Evolutionary conservation across 2,797 vertebrate genomes (phyloP).

Genomic region (Odontamblyopus rebecca): DNA sequence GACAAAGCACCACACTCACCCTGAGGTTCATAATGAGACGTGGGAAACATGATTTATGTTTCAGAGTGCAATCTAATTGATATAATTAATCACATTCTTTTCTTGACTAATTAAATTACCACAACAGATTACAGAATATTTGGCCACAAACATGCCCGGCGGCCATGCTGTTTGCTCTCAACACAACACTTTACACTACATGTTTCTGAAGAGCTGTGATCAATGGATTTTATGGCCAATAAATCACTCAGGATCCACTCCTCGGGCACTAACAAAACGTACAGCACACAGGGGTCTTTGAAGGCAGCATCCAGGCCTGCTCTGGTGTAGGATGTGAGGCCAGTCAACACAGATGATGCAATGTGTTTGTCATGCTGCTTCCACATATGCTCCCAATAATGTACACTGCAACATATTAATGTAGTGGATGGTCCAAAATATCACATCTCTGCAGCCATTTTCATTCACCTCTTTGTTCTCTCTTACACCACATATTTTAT

Average conservation of each 20-base stretch:
- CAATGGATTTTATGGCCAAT: slow-evolving; percentile 52
- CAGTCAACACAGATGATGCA: slow-evolving; percentile 30
- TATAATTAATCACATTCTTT: slow-evolving; percentile 75
- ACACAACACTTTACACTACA: slow-evolving; percentile 31
- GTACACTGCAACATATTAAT: slow-evolving; percentile 12
- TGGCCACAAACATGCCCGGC: slow-evolving; percentile 50
- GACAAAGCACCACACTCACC: slow-evolving; percentile 33
- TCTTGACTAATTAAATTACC: slow-evolving; percentile 74
- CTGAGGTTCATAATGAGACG: slow-evolving; percentile 64
- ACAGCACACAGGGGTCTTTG: slow-evolving; percentile 10
- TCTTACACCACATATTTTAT: not conserved
- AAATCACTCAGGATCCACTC: slow-evolving; percentile 44
- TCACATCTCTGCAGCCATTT: slow-evolving; percentile 1
- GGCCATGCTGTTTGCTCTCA: slow-evolving; percentile 51
- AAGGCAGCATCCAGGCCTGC: slow-evolving; percentile 15
- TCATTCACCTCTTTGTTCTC: slow-evolving; percentile 14
- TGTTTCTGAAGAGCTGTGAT: slow-evolving; percentile 49
- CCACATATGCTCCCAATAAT: slow-evolving; percentile 35
- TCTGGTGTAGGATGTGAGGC: slow-evolving; percentile 2
- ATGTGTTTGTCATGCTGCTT: slow-evolving; percentile 27
- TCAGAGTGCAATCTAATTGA: slow-evolving; percentile 69
- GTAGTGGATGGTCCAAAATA: not conserved
- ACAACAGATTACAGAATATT: slow-evolving; percentile 72
- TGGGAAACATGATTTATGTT: slow-evolving; percentile 72
- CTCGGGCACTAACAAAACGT: slow-evolving; percentile 27